Evolutionary conservation across 2,113 vertebrate genomes (phyloP).

Genomic region (Otolemur garnettii): DNA sequence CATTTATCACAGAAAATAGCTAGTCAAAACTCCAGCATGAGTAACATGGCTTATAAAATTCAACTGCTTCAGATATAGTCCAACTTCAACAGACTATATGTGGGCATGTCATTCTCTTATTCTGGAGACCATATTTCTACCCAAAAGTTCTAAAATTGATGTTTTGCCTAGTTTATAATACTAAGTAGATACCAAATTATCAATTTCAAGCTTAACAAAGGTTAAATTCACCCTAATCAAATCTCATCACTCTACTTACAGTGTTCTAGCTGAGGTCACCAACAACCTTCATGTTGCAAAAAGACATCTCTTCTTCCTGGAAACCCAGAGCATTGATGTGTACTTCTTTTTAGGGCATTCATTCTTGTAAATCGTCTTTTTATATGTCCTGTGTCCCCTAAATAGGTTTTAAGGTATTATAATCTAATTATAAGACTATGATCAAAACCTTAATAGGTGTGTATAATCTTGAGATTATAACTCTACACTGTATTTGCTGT

Average conservation of each 20-base stretch:
- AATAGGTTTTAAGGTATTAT: neutral
- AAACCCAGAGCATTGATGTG: neutral
- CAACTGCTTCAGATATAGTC: neutral
- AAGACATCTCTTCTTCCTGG: neutral
- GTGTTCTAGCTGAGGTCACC: neutral
- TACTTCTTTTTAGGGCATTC: neutral
- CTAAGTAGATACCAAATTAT: neutral
- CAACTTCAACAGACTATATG: neutral
- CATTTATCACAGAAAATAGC: neutral
- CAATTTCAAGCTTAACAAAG: neutral
- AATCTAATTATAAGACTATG: neutral
- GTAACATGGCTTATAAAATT: neutral
- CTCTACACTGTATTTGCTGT: neutral
- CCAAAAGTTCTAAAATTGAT: neutral
- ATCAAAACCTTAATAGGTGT: neutral
- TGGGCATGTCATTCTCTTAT: neutral
- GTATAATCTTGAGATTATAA: constrained; percentile 5
- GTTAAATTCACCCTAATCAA: neutral
- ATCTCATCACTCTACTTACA: neutral
- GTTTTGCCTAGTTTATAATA: neutral
- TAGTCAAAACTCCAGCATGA: neutral
- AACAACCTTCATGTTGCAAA: neutral
- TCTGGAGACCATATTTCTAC: neutral
- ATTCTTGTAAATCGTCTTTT: neutral
- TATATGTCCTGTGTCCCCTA: neutral